Conservation (phyloP, 2,888 invertebrate species). For the Stenotaenia linearis region DNA sequence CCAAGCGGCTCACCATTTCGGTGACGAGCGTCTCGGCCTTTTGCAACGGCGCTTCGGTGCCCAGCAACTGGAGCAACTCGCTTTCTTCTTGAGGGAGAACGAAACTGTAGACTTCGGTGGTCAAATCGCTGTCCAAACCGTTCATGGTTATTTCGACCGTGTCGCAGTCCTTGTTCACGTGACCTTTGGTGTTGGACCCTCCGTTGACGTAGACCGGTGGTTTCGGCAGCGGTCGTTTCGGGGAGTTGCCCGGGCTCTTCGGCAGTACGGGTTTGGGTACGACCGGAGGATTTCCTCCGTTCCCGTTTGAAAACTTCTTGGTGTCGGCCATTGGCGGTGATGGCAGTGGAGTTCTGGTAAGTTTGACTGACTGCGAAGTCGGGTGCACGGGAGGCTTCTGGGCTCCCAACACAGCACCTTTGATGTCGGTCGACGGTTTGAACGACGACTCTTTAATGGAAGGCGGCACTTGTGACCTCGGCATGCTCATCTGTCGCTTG, state of each 20-base stretch:
- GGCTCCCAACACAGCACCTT: not conserved
- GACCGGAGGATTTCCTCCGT: not conserved
- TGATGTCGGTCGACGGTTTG: not conserved
- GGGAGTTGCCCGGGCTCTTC: not conserved
- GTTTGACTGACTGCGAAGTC: not conserved
- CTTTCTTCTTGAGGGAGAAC: slow-evolving; percentile 3
- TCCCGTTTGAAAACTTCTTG: not conserved
- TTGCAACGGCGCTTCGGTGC: slow-evolving; percentile 27
- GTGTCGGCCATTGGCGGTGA: not conserved
- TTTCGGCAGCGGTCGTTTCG: not conserved
- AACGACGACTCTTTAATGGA: no score
- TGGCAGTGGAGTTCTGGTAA: not conserved
- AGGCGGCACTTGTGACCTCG: not conserved
- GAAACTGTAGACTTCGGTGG: slow-evolving; percentile 2
- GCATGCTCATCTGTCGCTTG: slow-evolving; percentile 22
- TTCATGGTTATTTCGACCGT: not conserved
- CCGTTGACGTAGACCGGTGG: not conserved
- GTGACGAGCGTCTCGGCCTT: slow-evolving; percentile 36
- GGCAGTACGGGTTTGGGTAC: slow-evolving; percentile 26
- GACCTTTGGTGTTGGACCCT: not conserved
- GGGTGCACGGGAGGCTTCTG: not conserved
- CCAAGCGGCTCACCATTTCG: slow-evolving; percentile 34
- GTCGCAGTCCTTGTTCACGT: not conserved
- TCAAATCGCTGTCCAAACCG: not conserved
- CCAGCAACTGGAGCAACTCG: not conserved